Percentiles rank a stretch among this genome's conserved stretches.
Evolutionary conservation across 2,113 vertebrate species (phyloP).

Genomic region (Agapornis roseicollis): DNA sequence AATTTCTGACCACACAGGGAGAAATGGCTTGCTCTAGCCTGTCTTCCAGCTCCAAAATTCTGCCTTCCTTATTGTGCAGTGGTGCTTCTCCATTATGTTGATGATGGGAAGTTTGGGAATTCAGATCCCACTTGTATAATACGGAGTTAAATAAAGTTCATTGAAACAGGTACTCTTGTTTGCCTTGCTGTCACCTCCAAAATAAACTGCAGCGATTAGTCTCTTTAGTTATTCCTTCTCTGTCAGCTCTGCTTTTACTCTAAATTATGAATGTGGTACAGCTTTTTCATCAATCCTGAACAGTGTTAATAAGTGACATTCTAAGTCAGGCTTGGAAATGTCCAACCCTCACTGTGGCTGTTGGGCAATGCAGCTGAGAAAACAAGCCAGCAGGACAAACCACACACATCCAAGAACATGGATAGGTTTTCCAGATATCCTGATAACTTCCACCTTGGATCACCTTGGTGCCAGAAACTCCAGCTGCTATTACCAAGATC

Average conservation of each 20-base stretch:
- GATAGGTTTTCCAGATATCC: neutral
- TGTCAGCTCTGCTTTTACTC: neutral
- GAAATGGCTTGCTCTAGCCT: neutral
- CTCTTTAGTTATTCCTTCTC: neutral
- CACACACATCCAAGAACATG: rapidly evolving
- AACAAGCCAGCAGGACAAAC: neutral
- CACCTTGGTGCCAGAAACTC: neutral
- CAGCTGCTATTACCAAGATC: neutral
- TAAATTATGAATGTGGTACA: neutral
- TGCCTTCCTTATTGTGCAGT: constrained; percentile 26
- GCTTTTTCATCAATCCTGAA: neutral
- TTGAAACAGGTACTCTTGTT: neutral
- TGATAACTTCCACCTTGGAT: neutral
- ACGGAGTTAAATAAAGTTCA: constrained; percentile 60
- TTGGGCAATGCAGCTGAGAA: neutral
- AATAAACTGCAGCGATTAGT: neutral
- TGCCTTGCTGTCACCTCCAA: neutral
- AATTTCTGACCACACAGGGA: constrained; percentile 14
- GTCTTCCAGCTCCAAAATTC: constrained; percentile 36
- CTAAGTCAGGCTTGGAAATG: neutral
- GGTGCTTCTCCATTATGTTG: constrained; percentile 30
- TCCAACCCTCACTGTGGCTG: neutral
- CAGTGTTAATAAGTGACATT: neutral
- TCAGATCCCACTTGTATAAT: constrained; percentile 59
- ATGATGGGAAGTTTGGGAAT: constrained; percentile 47